Conservation (phyloP, 1,140 invertebrate species). For the Rhyacophila brunnea region DNA sequence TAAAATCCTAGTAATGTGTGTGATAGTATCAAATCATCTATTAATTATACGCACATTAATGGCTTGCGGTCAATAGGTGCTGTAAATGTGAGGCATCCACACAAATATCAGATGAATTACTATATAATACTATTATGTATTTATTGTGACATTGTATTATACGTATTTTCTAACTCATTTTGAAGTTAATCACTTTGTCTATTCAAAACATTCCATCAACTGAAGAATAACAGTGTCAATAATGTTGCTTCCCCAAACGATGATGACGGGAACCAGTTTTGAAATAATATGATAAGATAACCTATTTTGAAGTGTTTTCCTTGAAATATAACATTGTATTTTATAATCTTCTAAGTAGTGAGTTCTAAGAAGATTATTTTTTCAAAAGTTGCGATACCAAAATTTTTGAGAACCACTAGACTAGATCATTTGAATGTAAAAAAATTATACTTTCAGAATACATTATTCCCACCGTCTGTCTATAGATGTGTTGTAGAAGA, state of each 20-base stretch:
- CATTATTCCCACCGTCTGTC: slow-evolving; percentile 88
- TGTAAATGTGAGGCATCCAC: neutral
- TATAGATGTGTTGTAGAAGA: slow-evolving; percentile 76
- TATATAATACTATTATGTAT: neutral
- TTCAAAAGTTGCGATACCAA: neutral
- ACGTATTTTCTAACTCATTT: too few relatives aligned
- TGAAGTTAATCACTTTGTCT: too few relatives aligned
- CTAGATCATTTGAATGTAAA: neutral
- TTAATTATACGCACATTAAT: neutral
- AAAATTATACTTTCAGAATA: slow-evolving; percentile 47
- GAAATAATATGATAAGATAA: too few relatives aligned
- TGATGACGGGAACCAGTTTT: too few relatives aligned
- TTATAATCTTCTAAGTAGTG: too few relatives aligned
- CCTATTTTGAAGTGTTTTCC: too few relatives aligned
- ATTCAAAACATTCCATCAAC: too few relatives aligned
- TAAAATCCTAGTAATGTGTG: neutral
- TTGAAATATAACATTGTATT: too few relatives aligned
- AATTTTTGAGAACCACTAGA: neutral
- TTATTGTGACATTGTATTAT: too few relatives aligned
- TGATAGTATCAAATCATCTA: neutral
- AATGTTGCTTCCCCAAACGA: too few relatives aligned
- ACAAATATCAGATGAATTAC: neutral
- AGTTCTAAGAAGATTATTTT: neutral
- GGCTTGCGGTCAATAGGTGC: neutral
- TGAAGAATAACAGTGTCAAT: too few relatives aligned